Percentiles rank a stretch among this genome's conserved stretches.
These are phyloP conservation scores for Gallinago solitaria DNA, from an alignment of 2,797 vertebrate species.

Conservation along the genomic window DNA sequence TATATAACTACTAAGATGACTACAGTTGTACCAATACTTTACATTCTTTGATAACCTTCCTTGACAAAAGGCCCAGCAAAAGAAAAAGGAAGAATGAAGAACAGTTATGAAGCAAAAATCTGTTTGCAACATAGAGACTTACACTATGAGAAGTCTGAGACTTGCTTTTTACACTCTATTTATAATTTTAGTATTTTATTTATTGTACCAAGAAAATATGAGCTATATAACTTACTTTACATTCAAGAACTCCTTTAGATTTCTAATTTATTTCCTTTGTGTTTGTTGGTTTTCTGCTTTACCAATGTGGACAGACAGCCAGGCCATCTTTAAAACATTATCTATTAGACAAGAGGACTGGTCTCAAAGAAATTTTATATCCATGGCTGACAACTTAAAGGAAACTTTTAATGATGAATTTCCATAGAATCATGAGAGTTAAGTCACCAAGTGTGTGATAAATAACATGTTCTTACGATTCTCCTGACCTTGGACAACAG, in stretches of 20 bases:
- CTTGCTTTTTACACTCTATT: neutral
- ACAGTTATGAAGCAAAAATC: neutral
- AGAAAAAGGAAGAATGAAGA: neutral
- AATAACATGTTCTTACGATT: neutral
- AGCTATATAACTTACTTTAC: neutral
- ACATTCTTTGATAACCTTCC: neutral
- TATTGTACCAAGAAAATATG: neutral
- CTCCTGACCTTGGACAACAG: neutral
- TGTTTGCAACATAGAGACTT: neutral
- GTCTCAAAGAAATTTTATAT: neutral
- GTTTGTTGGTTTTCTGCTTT: neutral
- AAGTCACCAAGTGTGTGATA: neutral
- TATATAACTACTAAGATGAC: neutral
- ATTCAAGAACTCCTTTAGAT: neutral
- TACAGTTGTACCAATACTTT: neutral
- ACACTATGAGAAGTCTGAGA: neutral
- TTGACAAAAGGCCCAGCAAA: neutral
- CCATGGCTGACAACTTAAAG: neutral
- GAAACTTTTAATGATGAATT: neutral
- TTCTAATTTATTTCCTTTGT: neutral
- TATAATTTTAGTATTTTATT: neutral
- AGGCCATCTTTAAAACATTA: neutral
- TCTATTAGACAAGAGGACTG: neutral
- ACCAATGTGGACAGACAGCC: neutral
- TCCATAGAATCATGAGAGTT: neutral